Evolutionary conservation across 2,797 vertebrate species (phyloP).

Genomic region (Jordanella pulchra): DNA sequence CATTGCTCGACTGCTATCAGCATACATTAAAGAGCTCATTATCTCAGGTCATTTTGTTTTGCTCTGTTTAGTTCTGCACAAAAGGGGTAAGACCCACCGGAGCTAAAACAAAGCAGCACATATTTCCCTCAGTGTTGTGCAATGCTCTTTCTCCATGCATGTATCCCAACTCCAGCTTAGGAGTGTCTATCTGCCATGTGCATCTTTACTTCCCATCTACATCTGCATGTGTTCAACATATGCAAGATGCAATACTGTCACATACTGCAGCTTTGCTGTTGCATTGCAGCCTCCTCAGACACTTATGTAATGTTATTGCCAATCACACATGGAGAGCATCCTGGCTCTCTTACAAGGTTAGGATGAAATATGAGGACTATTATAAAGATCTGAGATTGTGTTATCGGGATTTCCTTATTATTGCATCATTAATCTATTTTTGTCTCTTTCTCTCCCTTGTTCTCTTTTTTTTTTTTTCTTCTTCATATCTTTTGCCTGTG

Average conservation of each 20-base stretch:
- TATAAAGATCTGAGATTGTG: conserved; percentile 77
- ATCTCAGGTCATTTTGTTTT: conserved; percentile 49
- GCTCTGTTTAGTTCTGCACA: conserved; percentile 32
- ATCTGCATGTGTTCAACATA: conserved; percentile 46
- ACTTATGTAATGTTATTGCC: conserved; percentile 75
- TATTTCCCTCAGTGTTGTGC: conserved; percentile 9
- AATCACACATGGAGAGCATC: conserved; percentile 74
- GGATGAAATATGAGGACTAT: conserved; percentile 78
- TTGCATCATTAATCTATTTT: conserved; percentile 84
- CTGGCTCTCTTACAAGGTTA: conserved; percentile 78
- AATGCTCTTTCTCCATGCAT: conserved; percentile 3
- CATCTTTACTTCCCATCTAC: conserved; percentile 17
- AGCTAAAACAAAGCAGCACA: conserved; percentile 13
- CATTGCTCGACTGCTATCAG: conserved; percentile 56
- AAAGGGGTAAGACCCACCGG: conserved; percentile 6
- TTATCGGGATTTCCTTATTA: conserved; percentile 79
- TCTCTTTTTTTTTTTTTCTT: conserved; percentile 26
- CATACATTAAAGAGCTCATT: conserved; percentile 58
- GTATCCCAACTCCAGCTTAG: too few relatives aligned
- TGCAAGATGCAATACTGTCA: conserved; percentile 64
- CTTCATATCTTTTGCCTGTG: conserved; percentile 55
- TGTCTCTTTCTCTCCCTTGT: conserved; percentile 56
- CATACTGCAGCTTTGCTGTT: conserved; percentile 41
- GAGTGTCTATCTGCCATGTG: conserved; percentile 20
- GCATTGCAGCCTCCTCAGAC: conserved; percentile 56